Evolutionary conservation across 2,113 vertebrate genomes (phyloP).

Genomic region (Tringa solitaria): DNA sequence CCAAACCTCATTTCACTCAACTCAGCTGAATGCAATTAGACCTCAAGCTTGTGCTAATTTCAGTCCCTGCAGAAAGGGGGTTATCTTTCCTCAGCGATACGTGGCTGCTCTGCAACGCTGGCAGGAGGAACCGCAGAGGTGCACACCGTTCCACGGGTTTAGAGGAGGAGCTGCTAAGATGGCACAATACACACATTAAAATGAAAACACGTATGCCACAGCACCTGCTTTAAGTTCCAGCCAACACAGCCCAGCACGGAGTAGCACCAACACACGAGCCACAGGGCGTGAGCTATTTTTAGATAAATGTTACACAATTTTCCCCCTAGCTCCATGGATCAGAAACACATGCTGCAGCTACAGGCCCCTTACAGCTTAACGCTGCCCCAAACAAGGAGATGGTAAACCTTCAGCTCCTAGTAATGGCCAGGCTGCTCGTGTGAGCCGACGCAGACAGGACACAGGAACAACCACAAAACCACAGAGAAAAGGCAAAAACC

Average conservation of each 20-base stretch:
- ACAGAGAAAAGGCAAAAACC: no score
- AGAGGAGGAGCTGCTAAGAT: neutral
- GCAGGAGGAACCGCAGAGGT: neutral
- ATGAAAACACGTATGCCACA: neutral
- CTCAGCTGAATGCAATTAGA: conserved; percentile 24
- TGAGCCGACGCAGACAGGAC: no score
- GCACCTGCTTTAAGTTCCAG: conserved; percentile 5
- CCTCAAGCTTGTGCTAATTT: neutral
- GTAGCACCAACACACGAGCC: neutral
- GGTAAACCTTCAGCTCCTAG: neutral
- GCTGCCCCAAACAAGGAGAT: neutral
- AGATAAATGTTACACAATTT: neutral
- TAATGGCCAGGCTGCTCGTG: neutral
- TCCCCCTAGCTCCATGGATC: neutral
- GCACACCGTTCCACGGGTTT: neutral
- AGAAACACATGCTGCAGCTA: conserved; percentile 43
- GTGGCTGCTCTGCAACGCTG: neutral
- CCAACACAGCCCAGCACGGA: neutral
- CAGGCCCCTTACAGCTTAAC: neutral
- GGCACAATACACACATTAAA: neutral
- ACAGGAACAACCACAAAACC: no score
- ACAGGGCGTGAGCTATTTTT: neutral
- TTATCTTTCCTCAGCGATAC: neutral
- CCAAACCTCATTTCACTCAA: neutral
- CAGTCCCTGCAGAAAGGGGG: neutral